Percentiles rank a stretch among this genome's conserved stretches.
phyloP scores from a whole-genome alignment of 1,140 invertebrate genomes.

The Palaemon carinicauda region DNA sequence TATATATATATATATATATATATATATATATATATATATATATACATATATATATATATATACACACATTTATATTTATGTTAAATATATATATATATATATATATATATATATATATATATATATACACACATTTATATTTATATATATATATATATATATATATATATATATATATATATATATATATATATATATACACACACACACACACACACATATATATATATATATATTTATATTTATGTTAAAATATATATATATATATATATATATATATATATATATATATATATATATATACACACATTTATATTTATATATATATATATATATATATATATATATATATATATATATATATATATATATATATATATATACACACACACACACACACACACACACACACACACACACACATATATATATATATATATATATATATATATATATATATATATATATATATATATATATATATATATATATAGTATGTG shows the following conservation, averaged over 20 bases:
- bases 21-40: too few species aligned
- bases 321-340: not conserved
- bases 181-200: not conserved
- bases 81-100: too few species aligned
- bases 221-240: not conserved
- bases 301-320: not conserved
- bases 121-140: not conserved
- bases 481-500: too few species aligned
- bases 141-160: not conserved
- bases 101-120: not conserved
- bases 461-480: too few species aligned
- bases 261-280: slow-evolving; percentile 5
- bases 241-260: slow-evolving; percentile 1
- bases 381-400: not conserved
- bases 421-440: not conserved
- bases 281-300: not conserved
- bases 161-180: not conserved
- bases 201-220: not conserved
- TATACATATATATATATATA: too few species aligned
- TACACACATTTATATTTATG: too few species aligned
- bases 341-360: slow-evolving; percentile 5
- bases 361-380: not conserved
- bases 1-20: too few species aligned
- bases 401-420: not conserved
- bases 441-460: too few species aligned